Evolutionary conservation across 2,888 invertebrate genomes (phyloP).

Genomic region (Allolobophora icterica): DNA sequence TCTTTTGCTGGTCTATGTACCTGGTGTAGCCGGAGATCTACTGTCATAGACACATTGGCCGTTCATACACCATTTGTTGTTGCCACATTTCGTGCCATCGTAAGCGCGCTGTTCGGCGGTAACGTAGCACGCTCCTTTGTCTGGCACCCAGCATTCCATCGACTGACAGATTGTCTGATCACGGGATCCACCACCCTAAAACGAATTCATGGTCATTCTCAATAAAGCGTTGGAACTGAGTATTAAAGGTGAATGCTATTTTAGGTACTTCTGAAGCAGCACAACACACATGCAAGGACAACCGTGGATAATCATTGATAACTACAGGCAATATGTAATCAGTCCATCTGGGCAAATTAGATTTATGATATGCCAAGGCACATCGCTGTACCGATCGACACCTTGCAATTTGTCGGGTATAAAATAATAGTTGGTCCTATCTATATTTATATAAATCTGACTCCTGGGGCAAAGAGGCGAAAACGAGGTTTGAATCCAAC

Average conservation of each 20-base stretch:
- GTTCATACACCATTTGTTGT: slow-evolving; percentile 29
- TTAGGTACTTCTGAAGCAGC: neutral
- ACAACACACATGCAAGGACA: too few species aligned
- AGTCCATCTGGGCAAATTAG: too few species aligned
- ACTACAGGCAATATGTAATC: too few species aligned
- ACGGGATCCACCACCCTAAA: neutral
- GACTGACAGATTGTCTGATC: slow-evolving; percentile 47
- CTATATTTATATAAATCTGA: too few species aligned
- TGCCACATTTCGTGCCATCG: slow-evolving; percentile 1
- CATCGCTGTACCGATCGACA: too few species aligned
- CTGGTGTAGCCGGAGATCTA: slow-evolving; percentile 1
- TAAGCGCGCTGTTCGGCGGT: neutral
- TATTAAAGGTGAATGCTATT: neutral
- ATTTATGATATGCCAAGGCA: too few species aligned
- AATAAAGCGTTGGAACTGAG: neutral
- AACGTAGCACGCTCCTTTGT: slow-evolving; percentile 45
- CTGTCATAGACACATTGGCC: slow-evolving; percentile 18
- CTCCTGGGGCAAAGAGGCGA: too few species aligned
- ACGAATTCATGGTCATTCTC: neutral
- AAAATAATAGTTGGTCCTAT: too few species aligned
- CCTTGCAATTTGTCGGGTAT: too few species aligned
- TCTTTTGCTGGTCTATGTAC: neutral
- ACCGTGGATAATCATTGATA: too few species aligned
- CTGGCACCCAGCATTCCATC: slow-evolving; percentile 53
- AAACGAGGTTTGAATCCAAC: too few species aligned